Evolutionary conservation across 2,797 vertebrate genomes (phyloP).

Genomic region (Ptychadena robeensis): DNA sequence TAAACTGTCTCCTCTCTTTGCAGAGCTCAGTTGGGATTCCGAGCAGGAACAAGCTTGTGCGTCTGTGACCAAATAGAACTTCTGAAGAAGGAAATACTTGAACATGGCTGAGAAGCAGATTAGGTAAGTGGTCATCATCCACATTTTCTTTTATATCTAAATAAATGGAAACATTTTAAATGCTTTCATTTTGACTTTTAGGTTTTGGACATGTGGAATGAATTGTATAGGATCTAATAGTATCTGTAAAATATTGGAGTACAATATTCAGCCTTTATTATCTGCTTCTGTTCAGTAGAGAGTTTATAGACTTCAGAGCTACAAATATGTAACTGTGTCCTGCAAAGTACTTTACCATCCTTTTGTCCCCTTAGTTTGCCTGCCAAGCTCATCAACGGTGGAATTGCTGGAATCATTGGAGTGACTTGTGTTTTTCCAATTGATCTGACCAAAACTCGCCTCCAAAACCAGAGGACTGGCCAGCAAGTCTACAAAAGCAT

Average conservation of each 20-base stretch:
- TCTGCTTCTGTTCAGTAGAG: not conserved
- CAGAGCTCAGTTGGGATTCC: constrained; percentile 59
- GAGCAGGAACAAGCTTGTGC: constrained; percentile 44
- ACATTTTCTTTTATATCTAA: too few species aligned
- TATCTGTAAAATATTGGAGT: too few species aligned
- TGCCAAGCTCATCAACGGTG: constrained; percentile 87
- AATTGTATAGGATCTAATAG: too few species aligned
- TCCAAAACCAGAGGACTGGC: constrained; percentile 85
- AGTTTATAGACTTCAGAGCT: not conserved
- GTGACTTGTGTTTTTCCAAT: constrained; percentile 88
- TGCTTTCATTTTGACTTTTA: too few species aligned
- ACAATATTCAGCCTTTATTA: not conserved
- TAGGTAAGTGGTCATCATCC: constrained; percentile 45
- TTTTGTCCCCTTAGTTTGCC: constrained; percentile 75
- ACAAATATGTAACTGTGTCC: not conserved
- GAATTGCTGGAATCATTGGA: constrained; percentile 85
- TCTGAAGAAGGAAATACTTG: constrained; percentile 16
- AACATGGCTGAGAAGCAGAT: constrained; percentile 64
- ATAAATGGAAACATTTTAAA: too few species aligned
- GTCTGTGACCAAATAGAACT: constrained; percentile 44
- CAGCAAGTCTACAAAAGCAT: constrained; percentile 85
- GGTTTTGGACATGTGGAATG: too few species aligned
- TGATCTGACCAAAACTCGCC: constrained; percentile 84
- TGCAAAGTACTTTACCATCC: not conserved
- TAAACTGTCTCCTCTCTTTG: constrained; percentile 50